Percentiles rank a stretch among this genome's conserved stretches.
These are phyloP conservation scores for Anoplopoma fimbria DNA, from an alignment of 2,113 vertebrate genomes.

Conservation along the genomic window DNA sequence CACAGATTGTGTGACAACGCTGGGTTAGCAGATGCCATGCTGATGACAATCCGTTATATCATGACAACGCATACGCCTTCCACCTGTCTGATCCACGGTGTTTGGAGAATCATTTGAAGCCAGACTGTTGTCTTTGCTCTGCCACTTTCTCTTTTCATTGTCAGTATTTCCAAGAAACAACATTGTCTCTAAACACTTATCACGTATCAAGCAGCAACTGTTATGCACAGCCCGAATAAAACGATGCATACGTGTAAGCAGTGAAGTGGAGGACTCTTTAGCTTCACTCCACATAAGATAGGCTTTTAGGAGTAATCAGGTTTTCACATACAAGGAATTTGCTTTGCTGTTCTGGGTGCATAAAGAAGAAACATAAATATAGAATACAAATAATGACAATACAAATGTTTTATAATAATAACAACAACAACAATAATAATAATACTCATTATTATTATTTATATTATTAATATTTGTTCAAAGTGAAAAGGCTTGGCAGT, in stretches of 20 bases:
- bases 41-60: constrained; percentile 29
- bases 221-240: not conserved
- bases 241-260: not conserved
- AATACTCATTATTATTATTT: not conserved
- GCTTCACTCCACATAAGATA: not conserved
- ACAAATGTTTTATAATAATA: not conserved
- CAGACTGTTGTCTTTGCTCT: not conserved
- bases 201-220: not conserved
- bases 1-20: constrained; percentile 52
- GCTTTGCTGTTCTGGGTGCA: too few relatives aligned
- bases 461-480: not conserved
- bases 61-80: constrained; percentile 45
- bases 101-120: constrained; percentile 7
- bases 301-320: not conserved
- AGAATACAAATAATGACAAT: too few relatives aligned
- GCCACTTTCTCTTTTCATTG: not conserved
- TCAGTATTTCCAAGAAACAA: not conserved
- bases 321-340: not conserved
- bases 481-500: not conserved
- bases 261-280: not conserved
- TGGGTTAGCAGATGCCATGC: constrained; percentile 33
- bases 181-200: not conserved
- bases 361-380: not conserved
- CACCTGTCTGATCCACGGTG: constrained; percentile 24
- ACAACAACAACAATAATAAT: too few relatives aligned